Percentiles rank a stretch among this genome's conserved stretches.
These are phyloP conservation scores for Coenonympha glycerion DNA, from an alignment of 2,888 invertebrate species.

Conservation along the genomic window DNA sequence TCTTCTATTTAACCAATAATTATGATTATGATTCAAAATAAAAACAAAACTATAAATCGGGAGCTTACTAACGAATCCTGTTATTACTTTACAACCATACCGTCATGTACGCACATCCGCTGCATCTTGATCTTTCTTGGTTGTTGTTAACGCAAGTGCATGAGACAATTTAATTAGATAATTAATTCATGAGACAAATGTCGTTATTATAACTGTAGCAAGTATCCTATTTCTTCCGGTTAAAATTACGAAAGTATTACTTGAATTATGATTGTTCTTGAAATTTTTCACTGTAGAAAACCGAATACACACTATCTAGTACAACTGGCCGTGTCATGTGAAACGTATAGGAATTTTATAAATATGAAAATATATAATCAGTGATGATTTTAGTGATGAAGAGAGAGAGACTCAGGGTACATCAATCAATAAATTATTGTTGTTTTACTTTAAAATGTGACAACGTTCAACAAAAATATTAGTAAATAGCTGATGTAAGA, in stretches of 20 bases:
- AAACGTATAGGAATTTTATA: no score
- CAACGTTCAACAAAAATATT: no score
- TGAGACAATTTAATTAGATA: conserved; percentile 60
- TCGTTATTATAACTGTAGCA: conserved; percentile 13
- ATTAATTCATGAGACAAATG: conserved; percentile 33
- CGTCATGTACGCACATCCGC: conserved; percentile 64
- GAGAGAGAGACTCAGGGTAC: no score
- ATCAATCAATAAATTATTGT: no score
- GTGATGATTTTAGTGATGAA: no score
- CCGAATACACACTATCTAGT: no score
- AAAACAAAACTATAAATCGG: not conserved
- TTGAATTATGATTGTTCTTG: not conserved
- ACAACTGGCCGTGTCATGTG: no score
- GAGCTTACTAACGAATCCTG: not conserved
- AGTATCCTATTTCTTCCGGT: not conserved
- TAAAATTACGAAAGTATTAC: not conserved
- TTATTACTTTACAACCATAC: conserved; percentile 5
- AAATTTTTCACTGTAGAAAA: not conserved
- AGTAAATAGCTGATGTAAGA: no score
- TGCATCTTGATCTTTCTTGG: conserved; percentile 36
- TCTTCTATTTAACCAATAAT: not conserved
- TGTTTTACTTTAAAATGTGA: no score
- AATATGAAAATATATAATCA: no score
- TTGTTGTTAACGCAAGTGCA: conserved; percentile 53
- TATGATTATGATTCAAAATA: not conserved